Percentiles rank a stretch among this genome's conserved stretches.
phyloP scores from a whole-genome alignment of 2,797 vertebrate species.

The Falco peregrinus region DNA sequence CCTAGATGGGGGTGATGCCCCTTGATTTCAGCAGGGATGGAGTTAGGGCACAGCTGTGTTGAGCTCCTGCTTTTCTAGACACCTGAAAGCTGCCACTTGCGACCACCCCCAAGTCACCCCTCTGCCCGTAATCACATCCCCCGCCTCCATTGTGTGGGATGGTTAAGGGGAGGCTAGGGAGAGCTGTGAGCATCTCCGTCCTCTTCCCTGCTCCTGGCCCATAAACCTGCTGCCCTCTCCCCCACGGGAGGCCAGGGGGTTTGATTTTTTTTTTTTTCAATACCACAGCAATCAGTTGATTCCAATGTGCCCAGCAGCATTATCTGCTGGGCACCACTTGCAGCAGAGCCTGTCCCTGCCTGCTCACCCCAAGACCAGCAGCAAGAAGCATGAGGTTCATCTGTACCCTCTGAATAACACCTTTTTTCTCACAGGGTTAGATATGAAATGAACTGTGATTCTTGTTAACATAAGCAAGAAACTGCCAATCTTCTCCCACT shows the following conservation, averaged over 20 bases:
- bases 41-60: background rate
- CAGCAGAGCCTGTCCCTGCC: background rate
- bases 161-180: background rate
- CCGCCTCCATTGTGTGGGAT: accelerated
- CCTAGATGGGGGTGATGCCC: background rate
- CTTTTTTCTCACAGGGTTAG: background rate
- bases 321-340: background rate
- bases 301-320: background rate
- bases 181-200: background rate
- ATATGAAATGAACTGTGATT: background rate
- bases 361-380: background rate
- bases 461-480: background rate
- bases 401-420: background rate
- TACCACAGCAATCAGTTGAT: background rate
- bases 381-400: background rate
- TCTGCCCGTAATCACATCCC: background rate
- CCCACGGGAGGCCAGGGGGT: background rate
- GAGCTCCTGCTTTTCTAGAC: background rate
- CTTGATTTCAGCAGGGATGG: background rate
- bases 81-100: background rate
- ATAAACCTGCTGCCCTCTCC: background rate
- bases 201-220: accelerated
- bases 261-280: background rate
- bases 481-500: background rate
- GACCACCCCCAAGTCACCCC: accelerated